Percentiles rank a stretch among this genome's conserved stretches.
phyloP scores from a whole-genome alignment of 2,797 vertebrate genomes.

The Sebastes hubbsi region DNA sequence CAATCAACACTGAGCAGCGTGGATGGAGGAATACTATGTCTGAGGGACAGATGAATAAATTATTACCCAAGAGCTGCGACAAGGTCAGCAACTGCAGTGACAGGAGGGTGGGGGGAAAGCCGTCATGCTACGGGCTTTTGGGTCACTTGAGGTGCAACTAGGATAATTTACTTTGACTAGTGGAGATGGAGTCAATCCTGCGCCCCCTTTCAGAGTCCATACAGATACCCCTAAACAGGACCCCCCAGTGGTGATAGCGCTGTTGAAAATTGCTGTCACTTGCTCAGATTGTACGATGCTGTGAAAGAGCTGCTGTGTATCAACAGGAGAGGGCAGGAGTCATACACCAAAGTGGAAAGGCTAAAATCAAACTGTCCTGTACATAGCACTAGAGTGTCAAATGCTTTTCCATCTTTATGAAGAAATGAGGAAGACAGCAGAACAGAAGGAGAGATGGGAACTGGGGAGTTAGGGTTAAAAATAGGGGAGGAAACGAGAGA shows the following conservation, averaged over 20 bases:
- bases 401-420: background rate
- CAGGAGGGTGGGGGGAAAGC: slow-evolving; percentile 10
- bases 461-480: background rate
- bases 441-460: background rate
- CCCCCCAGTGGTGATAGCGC: background rate
- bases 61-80: slow-evolving; percentile 33
- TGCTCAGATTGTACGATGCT: background rate
- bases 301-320: slow-evolving; percentile 4
- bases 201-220: background rate
- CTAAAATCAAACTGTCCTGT: background rate
- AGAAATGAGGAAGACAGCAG: background rate
- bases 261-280: background rate
- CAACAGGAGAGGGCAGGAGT: slow-evolving; percentile 15
- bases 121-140: background rate
- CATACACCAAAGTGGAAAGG: background rate
- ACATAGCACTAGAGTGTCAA: background rate
- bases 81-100: slow-evolving; percentile 32
- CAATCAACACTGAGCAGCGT: slow-evolving; percentile 27
- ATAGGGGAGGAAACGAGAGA: background rate
- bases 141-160: background rate
- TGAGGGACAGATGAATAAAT: slow-evolving; percentile 60
- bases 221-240: background rate
- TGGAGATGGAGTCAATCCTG: background rate
- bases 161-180: slow-evolving; percentile 13
- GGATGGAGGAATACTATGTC: slow-evolving; percentile 27